Conservation (phyloP, 2,113 vertebrate genomes). For the Tamias sibiricus region DNA sequence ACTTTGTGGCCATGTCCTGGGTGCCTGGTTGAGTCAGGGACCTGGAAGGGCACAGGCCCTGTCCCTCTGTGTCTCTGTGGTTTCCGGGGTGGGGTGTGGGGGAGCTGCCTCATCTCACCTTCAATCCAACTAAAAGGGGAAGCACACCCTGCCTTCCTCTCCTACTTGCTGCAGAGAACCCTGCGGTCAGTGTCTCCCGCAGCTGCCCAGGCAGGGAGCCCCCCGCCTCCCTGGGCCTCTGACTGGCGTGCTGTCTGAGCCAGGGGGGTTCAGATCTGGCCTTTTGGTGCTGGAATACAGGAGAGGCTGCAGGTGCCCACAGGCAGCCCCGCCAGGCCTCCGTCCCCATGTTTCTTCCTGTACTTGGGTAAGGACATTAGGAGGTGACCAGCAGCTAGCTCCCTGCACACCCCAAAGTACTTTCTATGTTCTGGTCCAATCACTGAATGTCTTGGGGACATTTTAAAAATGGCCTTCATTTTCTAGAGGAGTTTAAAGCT, state of each 20-base stretch:
- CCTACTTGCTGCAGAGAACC: too few relatives aligned
- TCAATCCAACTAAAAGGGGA: too few relatives aligned
- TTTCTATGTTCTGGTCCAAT: background rate
- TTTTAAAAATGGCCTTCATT: background rate
- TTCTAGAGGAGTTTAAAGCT: too few relatives aligned
- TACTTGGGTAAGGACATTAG: background rate
- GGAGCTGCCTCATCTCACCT: too few relatives aligned
- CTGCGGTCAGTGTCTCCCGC: background rate
- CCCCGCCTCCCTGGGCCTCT: too few relatives aligned
- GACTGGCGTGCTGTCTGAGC: too few relatives aligned
- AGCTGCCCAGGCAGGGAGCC: too few relatives aligned
- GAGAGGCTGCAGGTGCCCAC: too few relatives aligned
- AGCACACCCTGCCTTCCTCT: too few relatives aligned
- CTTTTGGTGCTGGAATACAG: too few relatives aligned
- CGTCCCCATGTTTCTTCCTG: background rate
- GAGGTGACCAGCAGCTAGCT: background rate
- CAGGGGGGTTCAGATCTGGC: too few relatives aligned
- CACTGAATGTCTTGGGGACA: accelerated
- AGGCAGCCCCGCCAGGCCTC: accelerated
- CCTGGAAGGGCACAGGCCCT: background rate
- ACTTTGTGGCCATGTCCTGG: background rate
- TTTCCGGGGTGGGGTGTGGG: background rate
- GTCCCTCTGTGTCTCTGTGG: background rate
- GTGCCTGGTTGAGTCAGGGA: too few relatives aligned
- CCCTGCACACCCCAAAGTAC: accelerated